Conservation (phyloP, 1,140 invertebrate species). For the Drosophila auraria region DNA sequence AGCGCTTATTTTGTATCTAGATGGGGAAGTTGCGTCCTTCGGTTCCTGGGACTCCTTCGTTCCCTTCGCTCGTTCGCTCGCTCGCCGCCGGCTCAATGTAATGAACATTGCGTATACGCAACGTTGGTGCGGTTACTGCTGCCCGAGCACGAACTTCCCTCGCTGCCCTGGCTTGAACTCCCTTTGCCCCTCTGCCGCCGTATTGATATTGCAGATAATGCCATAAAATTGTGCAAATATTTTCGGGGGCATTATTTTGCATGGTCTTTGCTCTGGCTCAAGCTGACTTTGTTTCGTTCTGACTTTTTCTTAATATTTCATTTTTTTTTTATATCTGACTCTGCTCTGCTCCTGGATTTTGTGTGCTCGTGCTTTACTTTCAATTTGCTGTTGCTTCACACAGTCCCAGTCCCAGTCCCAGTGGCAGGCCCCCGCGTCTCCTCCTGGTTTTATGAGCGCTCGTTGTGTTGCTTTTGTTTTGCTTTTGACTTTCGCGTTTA, state of each 20-base stretch:
- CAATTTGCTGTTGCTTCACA: slow-evolving; percentile 50
- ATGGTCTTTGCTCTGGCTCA: slow-evolving; percentile 46
- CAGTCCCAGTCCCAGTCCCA: slow-evolving; percentile 11
- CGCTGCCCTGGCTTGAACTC: neutral
- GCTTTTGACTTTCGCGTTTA: slow-evolving; percentile 69
- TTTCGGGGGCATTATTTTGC: slow-evolving; percentile 62
- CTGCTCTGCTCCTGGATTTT: slow-evolving; percentile 17
- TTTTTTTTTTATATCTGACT: slow-evolving; percentile 12
- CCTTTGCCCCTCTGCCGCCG: slow-evolving; percentile 12
- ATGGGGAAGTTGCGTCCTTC: slow-evolving; percentile 24
- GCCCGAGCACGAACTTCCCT: slow-evolving; percentile 6
- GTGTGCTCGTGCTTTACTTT: slow-evolving; percentile 43
- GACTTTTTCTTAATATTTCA: slow-evolving; percentile 48
- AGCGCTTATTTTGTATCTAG: slow-evolving; percentile 75
- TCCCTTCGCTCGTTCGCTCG: slow-evolving; percentile 3
- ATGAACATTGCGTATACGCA: slow-evolving; percentile 76
- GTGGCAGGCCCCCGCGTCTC: neutral
- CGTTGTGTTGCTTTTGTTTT: slow-evolving; percentile 64
- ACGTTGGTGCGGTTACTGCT: slow-evolving; percentile 35
- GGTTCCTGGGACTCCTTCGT: slow-evolving; percentile 11
- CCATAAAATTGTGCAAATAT: slow-evolving; percentile 75
- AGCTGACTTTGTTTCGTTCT: slow-evolving; percentile 34
- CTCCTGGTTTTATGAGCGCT: slow-evolving; percentile 54
- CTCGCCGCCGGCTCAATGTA: slow-evolving; percentile 49
- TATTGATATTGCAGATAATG: slow-evolving; percentile 75